Evolutionary conservation across 1,140 invertebrate species (phyloP).

Genomic region (Tyrophagus putrescentiae): DNA sequence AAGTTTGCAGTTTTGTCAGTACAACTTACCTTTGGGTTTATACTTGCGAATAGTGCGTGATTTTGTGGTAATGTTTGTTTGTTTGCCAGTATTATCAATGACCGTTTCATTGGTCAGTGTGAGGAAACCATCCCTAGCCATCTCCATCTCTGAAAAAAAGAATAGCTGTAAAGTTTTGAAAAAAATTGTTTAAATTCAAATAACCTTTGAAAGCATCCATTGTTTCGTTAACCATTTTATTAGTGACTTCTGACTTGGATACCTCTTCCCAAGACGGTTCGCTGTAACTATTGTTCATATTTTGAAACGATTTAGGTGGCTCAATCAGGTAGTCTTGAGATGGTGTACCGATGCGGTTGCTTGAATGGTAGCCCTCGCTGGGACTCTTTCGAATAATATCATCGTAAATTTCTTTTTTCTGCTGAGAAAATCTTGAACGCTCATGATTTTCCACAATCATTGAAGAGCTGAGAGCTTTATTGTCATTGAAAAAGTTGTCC

Average conservation of each 20-base stretch:
- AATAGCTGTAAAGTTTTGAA: not conserved
- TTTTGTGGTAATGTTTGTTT: constrained; percentile 12
- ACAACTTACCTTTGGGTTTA: not conserved
- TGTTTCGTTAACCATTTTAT: not conserved
- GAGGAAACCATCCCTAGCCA: not conserved
- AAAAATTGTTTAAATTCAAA: not conserved
- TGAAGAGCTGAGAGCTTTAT: constrained; percentile 13
- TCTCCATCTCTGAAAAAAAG: not conserved
- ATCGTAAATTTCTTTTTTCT: constrained; percentile 7
- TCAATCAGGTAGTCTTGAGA: not conserved
- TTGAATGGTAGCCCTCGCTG: constrained; percentile 14
- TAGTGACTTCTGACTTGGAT: constrained; percentile 3
- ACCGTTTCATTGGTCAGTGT: constrained; percentile 6
- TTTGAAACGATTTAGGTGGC: not conserved
- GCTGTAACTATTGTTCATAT: not conserved
- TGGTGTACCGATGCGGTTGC: not conserved
- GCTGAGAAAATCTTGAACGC: not conserved
- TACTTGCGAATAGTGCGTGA: constrained; percentile 8
- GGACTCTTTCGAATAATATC: no score
- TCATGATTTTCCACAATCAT: no score
- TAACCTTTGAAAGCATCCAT: not conserved
- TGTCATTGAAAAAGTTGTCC: not conserved
- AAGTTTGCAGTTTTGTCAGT: not conserved
- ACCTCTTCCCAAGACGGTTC: constrained; percentile 11
- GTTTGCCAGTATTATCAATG: constrained; percentile 5